A percentile compares a stretch with the other conserved stretches of the same genome.
Evolutionary conservation across 2,888 invertebrate species (phyloP).

Genomic region (Sphaerophoria rueppellii): DNA sequence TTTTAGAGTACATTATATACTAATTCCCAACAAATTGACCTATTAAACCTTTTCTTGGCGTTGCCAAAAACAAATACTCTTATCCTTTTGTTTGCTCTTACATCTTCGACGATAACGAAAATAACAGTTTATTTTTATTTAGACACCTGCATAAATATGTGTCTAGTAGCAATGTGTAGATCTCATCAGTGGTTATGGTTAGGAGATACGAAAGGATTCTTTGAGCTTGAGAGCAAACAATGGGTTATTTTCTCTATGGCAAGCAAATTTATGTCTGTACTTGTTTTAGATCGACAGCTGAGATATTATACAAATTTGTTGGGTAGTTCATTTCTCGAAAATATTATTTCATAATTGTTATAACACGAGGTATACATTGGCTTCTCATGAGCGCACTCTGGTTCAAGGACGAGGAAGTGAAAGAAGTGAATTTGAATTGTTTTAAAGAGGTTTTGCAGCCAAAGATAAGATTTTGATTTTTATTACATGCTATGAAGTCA

Average conservation of each 20-base stretch:
- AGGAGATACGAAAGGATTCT: conserved; percentile 1
- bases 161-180: not conserved
- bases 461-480: too few relatives aligned
- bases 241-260: not conserved
- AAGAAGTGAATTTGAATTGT: too few relatives aligned
- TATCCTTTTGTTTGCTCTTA: conserved; percentile 1
- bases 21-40: conserved; percentile 11
- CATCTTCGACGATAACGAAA: conserved; percentile 15
- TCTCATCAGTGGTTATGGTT: not conserved
- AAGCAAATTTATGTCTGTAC: not conserved
- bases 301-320: conserved; percentile 6
- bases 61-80: conserved; percentile 5
- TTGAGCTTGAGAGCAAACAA: not conserved
- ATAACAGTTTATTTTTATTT: conserved; percentile 26
- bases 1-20: not conserved
- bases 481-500: too few relatives aligned
- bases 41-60: conserved; percentile 5
- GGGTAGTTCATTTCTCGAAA: not conserved
- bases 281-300: not conserved
- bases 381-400: too few relatives aligned
- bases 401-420: too few relatives aligned
- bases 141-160: conserved; percentile 21
- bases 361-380: too few relatives aligned
- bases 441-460: too few relatives aligned
- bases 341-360: too few relatives aligned